phyloP scores from a whole-genome alignment of 1,140 invertebrate species.

The Dendroctonus valens region DNA sequence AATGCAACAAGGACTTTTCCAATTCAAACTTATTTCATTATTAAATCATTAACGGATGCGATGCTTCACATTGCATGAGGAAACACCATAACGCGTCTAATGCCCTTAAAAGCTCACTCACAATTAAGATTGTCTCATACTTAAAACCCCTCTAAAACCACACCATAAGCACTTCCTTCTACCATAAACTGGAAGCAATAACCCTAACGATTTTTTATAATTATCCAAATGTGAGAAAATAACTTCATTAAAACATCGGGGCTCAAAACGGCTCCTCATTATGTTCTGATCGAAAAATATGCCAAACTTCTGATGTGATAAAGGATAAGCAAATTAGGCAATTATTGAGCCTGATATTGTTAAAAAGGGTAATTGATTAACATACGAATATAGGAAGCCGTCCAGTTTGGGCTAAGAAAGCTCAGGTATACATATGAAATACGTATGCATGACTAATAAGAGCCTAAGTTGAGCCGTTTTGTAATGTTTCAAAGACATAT shows the following conservation, averaged over 20 bases:
- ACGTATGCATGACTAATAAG: neutral
- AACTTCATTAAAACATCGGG: conserved; percentile 7
- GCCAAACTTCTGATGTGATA: neutral
- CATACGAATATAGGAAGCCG: conserved; percentile 1
- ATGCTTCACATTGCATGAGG: neutral
- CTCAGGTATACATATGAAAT: too few species aligned
- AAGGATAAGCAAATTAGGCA: conserved; percentile 11
- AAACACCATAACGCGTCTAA: neutral
- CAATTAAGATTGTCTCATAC: neutral
- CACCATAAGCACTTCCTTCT: neutral
- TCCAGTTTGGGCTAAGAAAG: neutral
- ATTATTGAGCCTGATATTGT: conserved; percentile 4
- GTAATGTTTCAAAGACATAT: conserved; percentile 1
- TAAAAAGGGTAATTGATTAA: conserved; percentile 14
- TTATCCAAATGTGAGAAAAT: conserved; percentile 15
- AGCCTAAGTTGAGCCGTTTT: conserved; percentile 1
- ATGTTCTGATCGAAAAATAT: neutral
- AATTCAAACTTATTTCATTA: too few species aligned
- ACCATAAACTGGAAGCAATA: conserved; percentile 6
- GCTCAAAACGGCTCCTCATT: conserved; percentile 4
- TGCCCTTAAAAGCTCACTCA: conserved; percentile 4
- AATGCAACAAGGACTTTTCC: too few species aligned
- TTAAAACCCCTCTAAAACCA: neutral
- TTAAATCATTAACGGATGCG: too few species aligned
- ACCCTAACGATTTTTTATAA: neutral